Evolutionary conservation across 2,113 vertebrate genomes (phyloP).

Genomic region (Ictalurus furcatus): DNA sequence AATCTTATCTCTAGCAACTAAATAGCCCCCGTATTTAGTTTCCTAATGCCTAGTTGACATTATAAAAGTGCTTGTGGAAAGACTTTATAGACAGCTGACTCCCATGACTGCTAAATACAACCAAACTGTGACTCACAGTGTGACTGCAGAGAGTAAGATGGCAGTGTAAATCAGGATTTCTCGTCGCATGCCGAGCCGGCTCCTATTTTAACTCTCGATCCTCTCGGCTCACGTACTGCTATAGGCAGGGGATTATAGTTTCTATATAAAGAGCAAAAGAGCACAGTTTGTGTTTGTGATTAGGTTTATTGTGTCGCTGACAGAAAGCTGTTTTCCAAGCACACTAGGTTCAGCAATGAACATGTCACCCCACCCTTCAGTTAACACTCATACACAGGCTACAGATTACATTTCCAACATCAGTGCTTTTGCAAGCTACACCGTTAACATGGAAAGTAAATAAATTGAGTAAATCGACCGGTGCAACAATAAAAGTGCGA

Average conservation of each 20-base stretch:
- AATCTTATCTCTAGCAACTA: not conserved
- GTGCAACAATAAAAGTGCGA: not conserved
- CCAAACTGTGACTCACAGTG: not conserved
- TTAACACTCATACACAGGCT: not conserved
- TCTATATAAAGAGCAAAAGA: not conserved
- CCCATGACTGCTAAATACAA: not conserved
- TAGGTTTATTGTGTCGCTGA: not conserved
- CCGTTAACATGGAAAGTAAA: not conserved
- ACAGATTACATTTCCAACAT: not conserved
- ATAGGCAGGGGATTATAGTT: not conserved
- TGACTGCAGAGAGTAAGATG: not conserved
- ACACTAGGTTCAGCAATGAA: not conserved
- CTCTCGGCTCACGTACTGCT: not conserved
- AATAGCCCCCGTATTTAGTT: not conserved
- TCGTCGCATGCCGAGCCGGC: not conserved
- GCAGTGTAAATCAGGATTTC: not conserved
- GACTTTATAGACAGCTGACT: slow-evolving; percentile 7
- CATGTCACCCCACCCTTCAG: not conserved
- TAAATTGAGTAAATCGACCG: not conserved
- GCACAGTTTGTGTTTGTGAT: not conserved
- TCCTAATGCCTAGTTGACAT: not conserved
- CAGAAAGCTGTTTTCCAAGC: not conserved
- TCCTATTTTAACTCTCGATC: not conserved
- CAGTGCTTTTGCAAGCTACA: not conserved
- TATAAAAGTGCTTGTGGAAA: not conserved